A percentile compares a stretch with the other conserved stretches of the same genome.
Evolutionary conservation across 2,888 invertebrate genomes (phyloP).

Genomic region (Lomographa bimaculata): DNA sequence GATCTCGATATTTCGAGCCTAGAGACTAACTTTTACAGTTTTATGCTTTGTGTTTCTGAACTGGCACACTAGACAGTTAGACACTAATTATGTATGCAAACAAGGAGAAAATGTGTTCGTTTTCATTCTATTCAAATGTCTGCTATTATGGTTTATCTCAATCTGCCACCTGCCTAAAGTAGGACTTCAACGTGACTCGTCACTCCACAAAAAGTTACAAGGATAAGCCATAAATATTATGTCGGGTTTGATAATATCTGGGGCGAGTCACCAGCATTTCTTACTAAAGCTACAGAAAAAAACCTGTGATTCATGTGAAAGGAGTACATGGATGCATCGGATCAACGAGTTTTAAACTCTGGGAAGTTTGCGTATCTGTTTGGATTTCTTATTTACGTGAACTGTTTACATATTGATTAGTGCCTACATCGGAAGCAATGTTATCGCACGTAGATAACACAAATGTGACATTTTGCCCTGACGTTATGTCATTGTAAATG

Average conservation of each 20-base stretch:
- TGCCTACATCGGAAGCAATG: slow-evolving; percentile 26
- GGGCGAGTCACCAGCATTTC: slow-evolving; percentile 26
- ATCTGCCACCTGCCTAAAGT: slow-evolving; percentile 11
- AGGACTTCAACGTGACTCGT: slow-evolving; percentile 6
- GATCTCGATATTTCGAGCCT: slow-evolving; percentile 24
- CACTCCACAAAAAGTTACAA: background rate
- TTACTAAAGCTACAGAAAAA: slow-evolving; percentile 29
- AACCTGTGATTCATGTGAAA: slow-evolving; percentile 34
- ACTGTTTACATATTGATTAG: slow-evolving; percentile 4
- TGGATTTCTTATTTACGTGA: slow-evolving; percentile 3
- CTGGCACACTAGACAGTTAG: slow-evolving; percentile 16
- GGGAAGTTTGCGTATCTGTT: slow-evolving; percentile 7
- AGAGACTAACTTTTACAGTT: slow-evolving; percentile 17
- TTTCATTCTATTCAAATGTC: slow-evolving; percentile 7
- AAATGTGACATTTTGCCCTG: slow-evolving; percentile 36
- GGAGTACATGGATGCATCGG: slow-evolving; percentile 4
- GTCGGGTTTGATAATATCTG: slow-evolving; percentile 18
- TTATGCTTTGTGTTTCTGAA: slow-evolving; percentile 16
- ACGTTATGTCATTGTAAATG: slow-evolving; percentile 34
- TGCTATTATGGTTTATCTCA: slow-evolving; percentile 16
- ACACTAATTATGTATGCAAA: slow-evolving; percentile 18
- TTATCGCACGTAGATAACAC: slow-evolving; percentile 38
- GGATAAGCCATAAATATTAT: slow-evolving; percentile 22
- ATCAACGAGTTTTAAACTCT: slow-evolving; percentile 3
- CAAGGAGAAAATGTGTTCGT: slow-evolving; percentile 14